A percentile compares a stretch with the other conserved stretches of the same genome.
phyloP scores from a whole-genome alignment of 1,140 invertebrate genomes.

The Brachionus rotundiformis region DNA sequence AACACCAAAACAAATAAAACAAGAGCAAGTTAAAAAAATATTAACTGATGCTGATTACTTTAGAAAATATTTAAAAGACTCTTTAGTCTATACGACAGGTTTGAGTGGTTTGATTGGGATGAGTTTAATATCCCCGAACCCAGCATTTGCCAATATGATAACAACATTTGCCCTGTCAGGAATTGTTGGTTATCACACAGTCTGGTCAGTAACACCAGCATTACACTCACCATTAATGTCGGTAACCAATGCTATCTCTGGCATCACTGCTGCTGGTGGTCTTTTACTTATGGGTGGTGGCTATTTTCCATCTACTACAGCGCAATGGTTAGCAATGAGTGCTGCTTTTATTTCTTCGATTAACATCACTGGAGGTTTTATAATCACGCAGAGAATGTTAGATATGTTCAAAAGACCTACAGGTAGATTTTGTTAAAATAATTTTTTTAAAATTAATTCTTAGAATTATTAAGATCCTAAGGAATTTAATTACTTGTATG shows the following conservation, averaged over 20 bases:
- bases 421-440: slow-evolving; percentile 24
- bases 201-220: slow-evolving; percentile 86
- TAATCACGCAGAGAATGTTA: slow-evolving; percentile 85
- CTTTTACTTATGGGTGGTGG: slow-evolving; percentile 78
- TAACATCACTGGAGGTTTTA: slow-evolving; percentile 86
- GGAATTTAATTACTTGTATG: slow-evolving; percentile 81
- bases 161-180: slow-evolving; percentile 79
- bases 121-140: slow-evolving; percentile 76
- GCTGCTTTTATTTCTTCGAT: slow-evolving; percentile 85
- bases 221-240: slow-evolving; percentile 88
- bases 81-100: slow-evolving; percentile 74
- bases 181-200: slow-evolving; percentile 85
- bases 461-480: slow-evolving; percentile 70
- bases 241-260: slow-evolving; percentile 87
- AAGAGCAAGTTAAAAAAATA: slow-evolving; percentile 55
- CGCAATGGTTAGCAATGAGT: slow-evolving; percentile 72
- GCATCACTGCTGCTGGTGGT: slow-evolving; percentile 84
- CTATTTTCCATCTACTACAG: slow-evolving; percentile 72
- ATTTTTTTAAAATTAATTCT: slow-evolving; percentile 35
- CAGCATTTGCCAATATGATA: slow-evolving; percentile 81
- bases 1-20: slow-evolving; percentile 60
- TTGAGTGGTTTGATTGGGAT: slow-evolving; percentile 63
- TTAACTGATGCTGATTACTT: slow-evolving; percentile 64
- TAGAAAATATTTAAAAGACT: slow-evolving; percentile 69
- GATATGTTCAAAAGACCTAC: slow-evolving; percentile 83